These are phyloP conservation scores for Pseudococcus viburni DNA, from an alignment of 2,888 invertebrate genomes.

Conservation along the genomic window DNA sequence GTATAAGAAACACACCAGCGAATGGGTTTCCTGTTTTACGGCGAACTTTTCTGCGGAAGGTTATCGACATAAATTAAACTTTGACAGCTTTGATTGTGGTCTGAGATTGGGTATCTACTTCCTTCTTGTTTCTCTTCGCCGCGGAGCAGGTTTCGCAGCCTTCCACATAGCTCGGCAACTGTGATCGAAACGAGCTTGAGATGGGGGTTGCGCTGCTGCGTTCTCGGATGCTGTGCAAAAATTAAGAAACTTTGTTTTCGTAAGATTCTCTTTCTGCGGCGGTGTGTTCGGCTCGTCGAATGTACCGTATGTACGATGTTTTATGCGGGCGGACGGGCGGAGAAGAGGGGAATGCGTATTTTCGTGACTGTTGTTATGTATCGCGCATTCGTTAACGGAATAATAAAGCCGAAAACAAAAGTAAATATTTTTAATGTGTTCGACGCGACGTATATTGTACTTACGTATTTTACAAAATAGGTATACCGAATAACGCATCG, in stretches of 20 bases:
- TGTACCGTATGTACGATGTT: too few relatives aligned
- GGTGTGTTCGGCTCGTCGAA: background rate
- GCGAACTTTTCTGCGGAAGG: slow-evolving; percentile 58
- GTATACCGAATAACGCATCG: too few relatives aligned
- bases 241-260: slow-evolving; percentile 54
- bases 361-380: slow-evolving; percentile 48
- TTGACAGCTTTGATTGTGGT: slow-evolving; percentile 61
- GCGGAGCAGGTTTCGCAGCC: background rate
- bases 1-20: background rate
- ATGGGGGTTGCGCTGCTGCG: background rate
- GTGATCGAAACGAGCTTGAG: background rate
- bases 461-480: too few relatives aligned
- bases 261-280: background rate
- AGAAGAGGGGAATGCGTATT: background rate
- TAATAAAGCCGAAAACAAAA: slow-evolving; percentile 42
- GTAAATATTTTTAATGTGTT: slow-evolving; percentile 45
- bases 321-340: background rate
- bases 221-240: slow-evolving; percentile 23
- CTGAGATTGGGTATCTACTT: slow-evolving; percentile 55
- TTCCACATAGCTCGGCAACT: background rate
- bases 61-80: slow-evolving; percentile 62
- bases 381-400: slow-evolving; percentile 50
- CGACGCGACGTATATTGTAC: background rate
- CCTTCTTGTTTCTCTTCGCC: slow-evolving; percentile 31
- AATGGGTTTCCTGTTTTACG: slow-evolving; percentile 55